Conservation (phyloP, 1,140 invertebrate species). For the Piezodorus guildinii region DNA sequence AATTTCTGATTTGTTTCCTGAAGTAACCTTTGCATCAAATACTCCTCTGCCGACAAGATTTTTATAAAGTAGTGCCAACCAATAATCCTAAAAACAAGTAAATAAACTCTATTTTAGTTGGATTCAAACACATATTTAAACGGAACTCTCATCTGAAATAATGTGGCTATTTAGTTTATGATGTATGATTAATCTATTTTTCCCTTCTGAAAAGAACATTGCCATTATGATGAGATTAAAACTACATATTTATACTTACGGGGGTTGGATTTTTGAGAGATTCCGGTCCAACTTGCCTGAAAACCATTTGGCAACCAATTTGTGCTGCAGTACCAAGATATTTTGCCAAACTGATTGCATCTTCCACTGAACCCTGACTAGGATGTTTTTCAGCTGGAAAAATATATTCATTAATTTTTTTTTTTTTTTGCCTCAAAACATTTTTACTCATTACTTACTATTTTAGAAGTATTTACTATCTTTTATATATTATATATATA, state of each 20-base stretch:
- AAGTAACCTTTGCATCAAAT: slow-evolving; percentile 33
- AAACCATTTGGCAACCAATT: slow-evolving; percentile 36
- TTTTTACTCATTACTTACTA: too few species aligned
- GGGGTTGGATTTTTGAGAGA: slow-evolving; percentile 34
- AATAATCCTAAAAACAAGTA: slow-evolving; percentile 36
- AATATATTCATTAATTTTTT: not conserved
- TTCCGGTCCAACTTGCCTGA: slow-evolving; percentile 34
- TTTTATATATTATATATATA: too few species aligned
- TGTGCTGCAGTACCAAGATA: slow-evolving; percentile 37
- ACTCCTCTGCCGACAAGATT: slow-evolving; percentile 37
- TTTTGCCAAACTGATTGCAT: slow-evolving; percentile 36
- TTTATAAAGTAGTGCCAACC: slow-evolving; percentile 40
- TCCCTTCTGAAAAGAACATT: too few species aligned
- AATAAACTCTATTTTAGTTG: too few species aligned
- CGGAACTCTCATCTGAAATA: too few species aligned
- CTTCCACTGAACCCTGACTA: slow-evolving; percentile 34
- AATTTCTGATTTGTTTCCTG: slow-evolving; percentile 31
- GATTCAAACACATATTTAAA: too few species aligned
- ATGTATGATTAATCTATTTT: too few species aligned
- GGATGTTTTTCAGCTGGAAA: slow-evolving; percentile 34
- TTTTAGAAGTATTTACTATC: too few species aligned
- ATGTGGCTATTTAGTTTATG: too few species aligned
- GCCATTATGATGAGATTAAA: too few species aligned
- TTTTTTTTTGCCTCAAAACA: slow-evolving; percentile 11
- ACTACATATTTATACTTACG: slow-evolving; percentile 30